Evolutionary conservation across 2,888 invertebrate genomes (phyloP).

Genomic region (Cryptocephalus moraei): DNA sequence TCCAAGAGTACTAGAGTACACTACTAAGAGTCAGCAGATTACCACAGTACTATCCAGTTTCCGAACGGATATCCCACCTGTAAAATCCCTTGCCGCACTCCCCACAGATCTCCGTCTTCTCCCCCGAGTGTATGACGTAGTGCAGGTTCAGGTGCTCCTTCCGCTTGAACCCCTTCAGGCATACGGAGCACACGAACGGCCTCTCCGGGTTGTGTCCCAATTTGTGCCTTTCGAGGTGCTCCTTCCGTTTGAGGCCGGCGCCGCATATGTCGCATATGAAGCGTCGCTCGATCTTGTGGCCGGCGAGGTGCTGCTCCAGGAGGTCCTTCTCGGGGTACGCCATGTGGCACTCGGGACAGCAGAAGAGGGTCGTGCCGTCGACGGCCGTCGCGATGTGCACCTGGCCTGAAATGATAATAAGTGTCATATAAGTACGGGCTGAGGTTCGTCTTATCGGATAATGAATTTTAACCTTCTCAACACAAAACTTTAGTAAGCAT

Average conservation of each 20-base stretch:
- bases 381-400: slow-evolving; percentile 65
- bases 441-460: no score
- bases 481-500: no score
- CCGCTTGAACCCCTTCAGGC: slow-evolving; percentile 68
- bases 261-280: slow-evolving; percentile 71
- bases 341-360: slow-evolving; percentile 75
- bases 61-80: no score
- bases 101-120: slow-evolving; percentile 69
- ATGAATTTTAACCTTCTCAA: no score
- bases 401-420: slow-evolving; percentile 56
- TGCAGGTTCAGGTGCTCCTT: slow-evolving; percentile 76
- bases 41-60: no score
- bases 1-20: no score
- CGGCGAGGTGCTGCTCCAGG: slow-evolving; percentile 64
- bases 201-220: slow-evolving; percentile 72
- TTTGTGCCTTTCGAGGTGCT: slow-evolving; percentile 69
- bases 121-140: slow-evolving; percentile 74
- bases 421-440: no score
- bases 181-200: slow-evolving; percentile 68
- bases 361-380: slow-evolving; percentile 65
- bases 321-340: slow-evolving; percentile 71
- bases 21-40: no score
- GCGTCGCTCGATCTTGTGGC: slow-evolving; percentile 70
- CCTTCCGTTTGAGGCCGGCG: slow-evolving; percentile 66
- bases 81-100: slow-evolving; percentile 73